These are phyloP conservation scores for Galaxias olidus DNA, from an alignment of 2,797 vertebrate genomes.

Conservation along the genomic window DNA sequence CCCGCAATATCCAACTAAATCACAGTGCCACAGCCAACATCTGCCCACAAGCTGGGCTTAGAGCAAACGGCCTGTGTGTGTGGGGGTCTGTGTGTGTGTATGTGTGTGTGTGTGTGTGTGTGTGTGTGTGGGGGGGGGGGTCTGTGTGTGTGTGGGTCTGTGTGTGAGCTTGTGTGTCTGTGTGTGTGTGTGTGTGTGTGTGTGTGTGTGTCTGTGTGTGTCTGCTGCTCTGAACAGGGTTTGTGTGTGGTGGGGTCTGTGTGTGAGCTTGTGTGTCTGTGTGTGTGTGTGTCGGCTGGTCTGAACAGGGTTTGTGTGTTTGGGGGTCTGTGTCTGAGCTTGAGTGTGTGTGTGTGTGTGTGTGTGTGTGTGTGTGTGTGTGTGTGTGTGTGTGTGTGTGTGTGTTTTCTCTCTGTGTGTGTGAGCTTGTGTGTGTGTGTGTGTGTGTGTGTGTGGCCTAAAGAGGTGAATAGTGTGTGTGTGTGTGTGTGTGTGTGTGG, in stretches of 20 bases:
- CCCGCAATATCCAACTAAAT: neutral
- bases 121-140: constrained; percentile 13
- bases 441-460: neutral
- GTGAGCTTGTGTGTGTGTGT: constrained; percentile 10
- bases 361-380: constrained; percentile 5
- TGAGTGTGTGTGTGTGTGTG: neutral
- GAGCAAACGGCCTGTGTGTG: constrained; percentile 17
- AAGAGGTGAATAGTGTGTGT: too few species aligned
- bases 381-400: neutral
- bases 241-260: neutral
- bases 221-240: too few species aligned
- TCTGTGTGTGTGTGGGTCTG: constrained; percentile 9
- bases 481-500: neutral
- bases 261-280: neutral
- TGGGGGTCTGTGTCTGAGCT: neutral
- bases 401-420: neutral
- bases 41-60: neutral
- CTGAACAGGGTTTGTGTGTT: too few species aligned
- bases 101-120: constrained; percentile 4
- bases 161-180: neutral
- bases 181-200: constrained; percentile 1
- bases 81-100: constrained; percentile 7
- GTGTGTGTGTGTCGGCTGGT: neutral
- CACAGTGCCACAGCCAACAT: neutral
- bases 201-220: constrained; percentile 5